A percentile compares a stretch with the other conserved stretches of the same genome.
phyloP scores from a whole-genome alignment of 2,797 vertebrate species.

The Lutjanus campechanus region DNA sequence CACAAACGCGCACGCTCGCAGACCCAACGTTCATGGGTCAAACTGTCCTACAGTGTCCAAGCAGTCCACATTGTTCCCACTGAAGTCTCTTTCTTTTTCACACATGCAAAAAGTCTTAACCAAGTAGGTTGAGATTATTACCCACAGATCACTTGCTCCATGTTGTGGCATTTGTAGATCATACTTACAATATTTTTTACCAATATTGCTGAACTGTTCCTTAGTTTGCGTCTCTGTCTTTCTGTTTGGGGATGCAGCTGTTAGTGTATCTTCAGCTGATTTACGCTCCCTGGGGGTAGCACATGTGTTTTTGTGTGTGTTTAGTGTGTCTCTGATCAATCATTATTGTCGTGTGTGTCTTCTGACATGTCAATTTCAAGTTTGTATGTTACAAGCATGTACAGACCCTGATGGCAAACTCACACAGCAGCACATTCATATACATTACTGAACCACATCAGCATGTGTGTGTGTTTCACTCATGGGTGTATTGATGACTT shows the following conservation, averaged over 20 bases:
- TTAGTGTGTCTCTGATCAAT: not conserved
- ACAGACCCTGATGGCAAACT: not conserved
- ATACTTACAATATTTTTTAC: not conserved
- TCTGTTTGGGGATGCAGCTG: not conserved
- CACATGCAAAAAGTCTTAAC: not conserved
- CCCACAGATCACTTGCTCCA: not conserved
- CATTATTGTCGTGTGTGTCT: slow-evolving; percentile 21
- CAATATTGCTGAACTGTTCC: not conserved
- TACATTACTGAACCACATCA: no score
- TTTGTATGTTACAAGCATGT: not conserved
- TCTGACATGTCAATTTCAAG: slow-evolving; percentile 7
- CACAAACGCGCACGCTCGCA: slow-evolving; percentile 15
- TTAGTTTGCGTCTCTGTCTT: slow-evolving; percentile 1
- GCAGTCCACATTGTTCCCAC: not conserved
- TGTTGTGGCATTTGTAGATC: not conserved
- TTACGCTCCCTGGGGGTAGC: not conserved
- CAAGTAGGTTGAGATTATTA: not conserved
- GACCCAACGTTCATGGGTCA: slow-evolving; percentile 1
- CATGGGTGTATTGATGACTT: not conserved
- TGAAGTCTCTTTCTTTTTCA: not conserved
- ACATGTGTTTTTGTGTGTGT: not conserved
- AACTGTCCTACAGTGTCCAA: not conserved
- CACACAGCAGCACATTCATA: not conserved
- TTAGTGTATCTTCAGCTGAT: slow-evolving; percentile 12
- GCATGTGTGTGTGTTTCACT: not conserved